These are phyloP conservation scores for Acanthaster planci DNA, from an alignment of 35 echinoderm and acorn worm genomes.

Conservation along the genomic window DNA sequence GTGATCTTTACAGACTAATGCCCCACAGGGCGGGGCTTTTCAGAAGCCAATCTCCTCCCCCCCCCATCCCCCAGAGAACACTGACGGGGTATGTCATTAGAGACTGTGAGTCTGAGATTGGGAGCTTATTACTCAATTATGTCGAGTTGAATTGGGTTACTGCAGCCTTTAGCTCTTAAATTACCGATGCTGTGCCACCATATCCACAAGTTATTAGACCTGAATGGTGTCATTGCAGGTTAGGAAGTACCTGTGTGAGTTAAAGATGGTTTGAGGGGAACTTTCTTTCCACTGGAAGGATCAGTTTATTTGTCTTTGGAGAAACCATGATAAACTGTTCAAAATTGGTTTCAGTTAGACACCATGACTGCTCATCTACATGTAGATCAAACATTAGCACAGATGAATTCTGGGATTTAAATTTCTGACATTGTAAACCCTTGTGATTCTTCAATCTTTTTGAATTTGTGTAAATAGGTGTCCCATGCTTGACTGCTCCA, in stretches of 20 bases:
- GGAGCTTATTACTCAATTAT: not conserved
- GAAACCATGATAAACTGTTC: no score
- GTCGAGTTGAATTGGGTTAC: slow-evolving; percentile 13
- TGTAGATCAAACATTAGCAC: no score
- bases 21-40: not conserved
- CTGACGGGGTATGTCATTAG: not conserved
- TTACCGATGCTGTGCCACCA: not conserved
- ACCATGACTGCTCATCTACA: no score
- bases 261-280: no score
- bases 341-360: no score
- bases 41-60: not conserved
- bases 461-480: no score
- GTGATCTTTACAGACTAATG: not conserved
- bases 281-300: no score
- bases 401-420: no score
- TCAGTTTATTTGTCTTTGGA: no score
- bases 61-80: not conserved
- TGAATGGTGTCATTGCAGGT: not conserved
- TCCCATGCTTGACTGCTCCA: no score
- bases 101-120: not conserved
- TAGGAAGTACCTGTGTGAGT: not conserved
- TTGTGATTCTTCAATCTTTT: no score
- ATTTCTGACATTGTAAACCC: no score
- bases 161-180: not conserved
- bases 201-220: not conserved